Percentiles rank a stretch among this genome's conserved stretches.
Conservation (phyloP, 2,888 invertebrate species). For the Melieria picta region DNA sequence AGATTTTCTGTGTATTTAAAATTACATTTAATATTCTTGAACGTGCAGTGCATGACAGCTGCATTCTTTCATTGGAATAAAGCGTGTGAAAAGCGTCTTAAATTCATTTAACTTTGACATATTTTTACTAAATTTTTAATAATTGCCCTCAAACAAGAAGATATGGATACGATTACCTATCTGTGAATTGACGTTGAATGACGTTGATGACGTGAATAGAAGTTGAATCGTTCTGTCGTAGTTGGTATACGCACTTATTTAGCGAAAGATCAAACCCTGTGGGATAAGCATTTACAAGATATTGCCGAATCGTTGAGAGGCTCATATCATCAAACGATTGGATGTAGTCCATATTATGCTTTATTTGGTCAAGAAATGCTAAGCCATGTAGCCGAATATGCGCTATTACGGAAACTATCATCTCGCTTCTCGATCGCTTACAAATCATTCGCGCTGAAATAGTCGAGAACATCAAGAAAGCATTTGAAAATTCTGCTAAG, state of each 20-base stretch:
- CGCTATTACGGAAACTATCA: neutral
- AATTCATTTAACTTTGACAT: no score
- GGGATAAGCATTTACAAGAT: neutral
- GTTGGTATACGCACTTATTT: neutral
- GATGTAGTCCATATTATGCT: conserved; percentile 30
- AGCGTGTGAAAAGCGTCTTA: no score
- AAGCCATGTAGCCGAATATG: neutral
- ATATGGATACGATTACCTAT: no score
- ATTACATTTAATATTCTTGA: no score
- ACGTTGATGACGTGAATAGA: no score
- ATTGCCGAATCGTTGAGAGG: neutral
- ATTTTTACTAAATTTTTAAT: no score
- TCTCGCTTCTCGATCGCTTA: neutral
- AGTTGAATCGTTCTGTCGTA: neutral
- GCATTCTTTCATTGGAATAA: no score
- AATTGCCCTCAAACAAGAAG: no score
- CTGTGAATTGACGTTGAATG: no score
- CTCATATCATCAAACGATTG: neutral
- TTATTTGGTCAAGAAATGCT: conserved; percentile 24
- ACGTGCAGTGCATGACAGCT: no score
- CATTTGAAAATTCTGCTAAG: neutral
- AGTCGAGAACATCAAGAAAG: neutral
- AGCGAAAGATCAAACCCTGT: neutral
- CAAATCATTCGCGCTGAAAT: no score
- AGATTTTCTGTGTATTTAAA: no score